Evolutionary conservation across 2,797 vertebrate species (phyloP).

Genomic region (Poecilia picta): DNA sequence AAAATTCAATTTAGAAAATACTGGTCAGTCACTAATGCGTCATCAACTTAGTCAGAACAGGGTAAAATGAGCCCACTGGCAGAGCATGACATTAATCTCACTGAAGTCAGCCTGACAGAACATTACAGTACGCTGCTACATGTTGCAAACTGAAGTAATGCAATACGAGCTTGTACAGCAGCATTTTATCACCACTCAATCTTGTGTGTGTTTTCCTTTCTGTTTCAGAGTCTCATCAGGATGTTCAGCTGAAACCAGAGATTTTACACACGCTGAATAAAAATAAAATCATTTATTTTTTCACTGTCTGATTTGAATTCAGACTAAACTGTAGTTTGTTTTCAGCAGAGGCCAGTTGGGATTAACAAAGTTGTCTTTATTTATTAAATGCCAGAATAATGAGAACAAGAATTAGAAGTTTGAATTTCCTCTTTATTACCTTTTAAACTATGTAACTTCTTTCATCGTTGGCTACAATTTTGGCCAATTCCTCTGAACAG

Average conservation of each 20-base stretch:
- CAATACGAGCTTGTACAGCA: slow-evolving; percentile 23
- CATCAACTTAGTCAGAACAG: slow-evolving; percentile 69
- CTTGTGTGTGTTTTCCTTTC: neutral
- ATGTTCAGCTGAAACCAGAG: neutral
- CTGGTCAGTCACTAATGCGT: slow-evolving; percentile 75
- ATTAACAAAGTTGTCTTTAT: neutral
- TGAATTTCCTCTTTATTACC: neutral
- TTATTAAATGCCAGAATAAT: neutral
- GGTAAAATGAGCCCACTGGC: slow-evolving; percentile 64
- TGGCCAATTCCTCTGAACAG: neutral
- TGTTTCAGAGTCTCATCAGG: neutral
- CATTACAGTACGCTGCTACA: slow-evolving; percentile 44
- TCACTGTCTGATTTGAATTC: neutral
- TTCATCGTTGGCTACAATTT: neutral
- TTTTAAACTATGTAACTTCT: neutral
- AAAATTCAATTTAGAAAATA: slow-evolving; percentile 77
- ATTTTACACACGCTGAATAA: neutral
- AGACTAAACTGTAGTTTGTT: neutral
- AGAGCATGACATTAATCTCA: slow-evolving; percentile 66
- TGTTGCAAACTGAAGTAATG: slow-evolving; percentile 47
- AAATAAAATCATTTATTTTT: neutral
- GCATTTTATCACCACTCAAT: slow-evolving; percentile 25
- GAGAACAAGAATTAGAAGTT: neutral
- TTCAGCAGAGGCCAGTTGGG: neutral
- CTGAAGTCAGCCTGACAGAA: slow-evolving; percentile 63